phyloP scores from a whole-genome alignment of 1,140 invertebrate species.

The Bathynomus jamesi region DNA sequence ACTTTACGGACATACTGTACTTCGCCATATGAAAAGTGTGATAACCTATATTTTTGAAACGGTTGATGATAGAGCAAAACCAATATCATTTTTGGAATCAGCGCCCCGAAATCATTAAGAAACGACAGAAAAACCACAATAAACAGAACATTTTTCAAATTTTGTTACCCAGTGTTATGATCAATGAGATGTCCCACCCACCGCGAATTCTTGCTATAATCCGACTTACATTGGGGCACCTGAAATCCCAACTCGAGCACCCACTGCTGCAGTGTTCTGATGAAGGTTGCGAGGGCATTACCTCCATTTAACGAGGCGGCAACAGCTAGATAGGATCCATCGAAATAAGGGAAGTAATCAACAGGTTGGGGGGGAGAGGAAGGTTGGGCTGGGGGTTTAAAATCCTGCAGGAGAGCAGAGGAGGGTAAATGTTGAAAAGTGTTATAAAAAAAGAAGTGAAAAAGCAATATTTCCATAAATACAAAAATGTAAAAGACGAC shows the following conservation, averaged over 20 bases:
- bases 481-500: no score
- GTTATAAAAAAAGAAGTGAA: background rate
- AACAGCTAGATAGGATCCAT: constrained; percentile 64
- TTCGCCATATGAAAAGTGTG: no score
- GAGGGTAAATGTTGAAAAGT: constrained; percentile 1
- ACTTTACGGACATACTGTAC: no score
- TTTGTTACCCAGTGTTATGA: no score
- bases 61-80: no score
- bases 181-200: no score
- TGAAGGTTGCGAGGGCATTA: constrained; percentile 73
- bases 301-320: constrained; percentile 82
- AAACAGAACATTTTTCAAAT: no score
- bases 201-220: background rate
- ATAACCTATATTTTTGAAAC: no score
- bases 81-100: no score
- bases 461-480: no score
- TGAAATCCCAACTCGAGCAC: constrained; percentile 63
- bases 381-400: constrained; percentile 26
- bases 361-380: constrained; percentile 42
- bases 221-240: constrained; percentile 57
- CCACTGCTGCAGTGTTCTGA: constrained; percentile 74
- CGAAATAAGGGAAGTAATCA: constrained; percentile 72
- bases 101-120: no score
- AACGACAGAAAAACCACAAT: no score
- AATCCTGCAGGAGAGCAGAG: constrained; percentile 19